Evolutionary conservation across 2,888 invertebrate species (phyloP).

Genomic region (Pristionchus exspectatus): DNA sequence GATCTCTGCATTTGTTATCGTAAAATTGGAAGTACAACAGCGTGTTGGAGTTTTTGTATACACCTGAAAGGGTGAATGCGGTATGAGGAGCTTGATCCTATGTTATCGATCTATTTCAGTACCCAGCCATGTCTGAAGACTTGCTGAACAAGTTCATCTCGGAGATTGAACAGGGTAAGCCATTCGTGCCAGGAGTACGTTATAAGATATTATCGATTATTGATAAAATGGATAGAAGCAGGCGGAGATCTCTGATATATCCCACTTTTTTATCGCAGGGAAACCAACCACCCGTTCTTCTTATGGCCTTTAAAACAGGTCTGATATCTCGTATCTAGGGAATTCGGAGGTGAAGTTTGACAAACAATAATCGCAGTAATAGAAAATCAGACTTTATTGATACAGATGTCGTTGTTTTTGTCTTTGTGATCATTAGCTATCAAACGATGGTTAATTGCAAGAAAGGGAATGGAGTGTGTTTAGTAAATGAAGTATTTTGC

Average conservation of each 20-base stretch:
- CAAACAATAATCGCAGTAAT: not conserved
- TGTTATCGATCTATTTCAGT: not conserved
- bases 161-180: constrained; percentile 52
- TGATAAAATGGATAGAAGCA: not conserved
- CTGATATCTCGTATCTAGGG: not conserved
- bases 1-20: not conserved
- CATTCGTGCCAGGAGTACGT: not conserved
- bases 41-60: not conserved
- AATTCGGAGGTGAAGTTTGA: not conserved
- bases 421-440: not conserved
- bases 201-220: not conserved
- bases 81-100: not conserved
- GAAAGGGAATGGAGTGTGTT: no score
- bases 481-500: no score
- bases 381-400: not conserved
- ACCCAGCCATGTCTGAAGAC: constrained; percentile 61
- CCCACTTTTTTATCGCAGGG: not conserved
- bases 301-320: not conserved
- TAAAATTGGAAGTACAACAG: not conserved
- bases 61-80: not conserved
- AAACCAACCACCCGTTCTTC: not conserved
- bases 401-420: not conserved
- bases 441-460: no score
- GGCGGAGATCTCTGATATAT: not conserved
- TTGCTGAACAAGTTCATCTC: constrained; percentile 61